Conservation (phyloP, 2,888 invertebrate genomes). For the Blastobasis adustella region DNA sequence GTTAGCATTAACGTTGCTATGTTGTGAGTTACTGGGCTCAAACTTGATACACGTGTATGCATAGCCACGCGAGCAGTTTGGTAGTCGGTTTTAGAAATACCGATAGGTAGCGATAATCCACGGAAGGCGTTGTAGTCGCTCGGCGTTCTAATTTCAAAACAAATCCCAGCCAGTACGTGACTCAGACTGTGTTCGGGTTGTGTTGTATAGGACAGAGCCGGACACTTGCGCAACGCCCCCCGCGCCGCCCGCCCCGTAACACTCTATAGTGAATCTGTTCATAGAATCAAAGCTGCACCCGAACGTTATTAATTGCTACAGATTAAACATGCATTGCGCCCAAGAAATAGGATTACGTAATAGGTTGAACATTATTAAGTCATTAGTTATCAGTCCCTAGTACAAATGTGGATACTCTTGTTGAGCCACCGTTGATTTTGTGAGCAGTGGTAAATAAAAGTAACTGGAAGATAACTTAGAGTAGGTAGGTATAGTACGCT, state of each 20-base stretch:
- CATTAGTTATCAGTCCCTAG: no score
- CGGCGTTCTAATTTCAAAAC: slow-evolving; percentile 71
- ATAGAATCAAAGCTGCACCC: background rate
- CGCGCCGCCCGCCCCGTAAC: background rate
- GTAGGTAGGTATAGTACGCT: no score
- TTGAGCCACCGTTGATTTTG: no score
- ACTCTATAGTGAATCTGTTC: background rate
- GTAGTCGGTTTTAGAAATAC: slow-evolving; percentile 46
- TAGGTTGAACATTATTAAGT: no score
- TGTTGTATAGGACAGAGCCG: slow-evolving; percentile 1
- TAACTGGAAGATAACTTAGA: no score
- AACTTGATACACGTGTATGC: no score
- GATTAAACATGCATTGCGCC: no score
- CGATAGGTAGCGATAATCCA: slow-evolving; percentile 58
- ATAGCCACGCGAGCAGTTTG: background rate
- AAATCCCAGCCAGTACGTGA: slow-evolving; percentile 69
- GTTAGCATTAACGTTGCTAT: no score
- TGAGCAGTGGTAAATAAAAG: no score
- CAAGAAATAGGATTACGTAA: no score
- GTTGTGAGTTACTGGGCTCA: no score
- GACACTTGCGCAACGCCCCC: slow-evolving; percentile 8
- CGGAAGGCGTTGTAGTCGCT: slow-evolving; percentile 59
- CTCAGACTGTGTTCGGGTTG: slow-evolving; percentile 56
- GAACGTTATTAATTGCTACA: background rate
- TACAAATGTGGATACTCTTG: no score